Conservation (phyloP, 2,113 vertebrate genomes). For the Eidolon helvum region DNA sequence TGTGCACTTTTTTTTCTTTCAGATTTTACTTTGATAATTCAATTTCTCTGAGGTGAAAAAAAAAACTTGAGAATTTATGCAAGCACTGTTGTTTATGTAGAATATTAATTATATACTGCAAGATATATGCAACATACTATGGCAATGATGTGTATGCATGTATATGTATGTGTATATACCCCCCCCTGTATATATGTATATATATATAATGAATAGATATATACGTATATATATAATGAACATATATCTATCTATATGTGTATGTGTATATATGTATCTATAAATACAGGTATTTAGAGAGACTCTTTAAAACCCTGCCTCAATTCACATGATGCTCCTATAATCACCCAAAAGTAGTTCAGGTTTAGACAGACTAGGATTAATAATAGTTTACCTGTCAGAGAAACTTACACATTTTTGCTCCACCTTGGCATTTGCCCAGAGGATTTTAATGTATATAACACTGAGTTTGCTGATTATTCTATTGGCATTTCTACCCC, state of each 20-base stretch:
- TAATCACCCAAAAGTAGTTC: not conserved
- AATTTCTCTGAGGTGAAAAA: not conserved
- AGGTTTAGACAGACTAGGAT: not conserved
- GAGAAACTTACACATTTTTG: not conserved
- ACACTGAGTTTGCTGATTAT: not conserved
- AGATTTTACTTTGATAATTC: conserved; percentile 52
- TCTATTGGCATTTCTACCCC: not conserved
- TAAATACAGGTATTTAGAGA: not conserved
- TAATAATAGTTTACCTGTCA: not conserved
- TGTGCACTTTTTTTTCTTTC: not conserved
- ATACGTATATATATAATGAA: too few relatives aligned
- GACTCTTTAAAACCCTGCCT: not conserved
- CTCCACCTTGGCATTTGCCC: not conserved
- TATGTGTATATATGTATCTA: too few relatives aligned
- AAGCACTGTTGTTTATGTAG: conserved; percentile 37
- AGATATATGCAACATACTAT: not conserved
- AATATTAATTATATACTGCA: conserved; percentile 55
- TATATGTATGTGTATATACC: too few relatives aligned
- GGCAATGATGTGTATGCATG: not conserved
- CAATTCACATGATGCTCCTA: not conserved
- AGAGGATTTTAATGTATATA: not conserved
- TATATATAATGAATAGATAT: too few relatives aligned
- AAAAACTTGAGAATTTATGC: conserved; percentile 57
- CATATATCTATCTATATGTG: not conserved
- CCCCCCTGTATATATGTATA: too few relatives aligned